A percentile compares a stretch with the other conserved stretches of the same genome.
Evolutionary conservation across 2,797 vertebrate species (phyloP).

Genomic region (Gymnocypris eckloni): DNA sequence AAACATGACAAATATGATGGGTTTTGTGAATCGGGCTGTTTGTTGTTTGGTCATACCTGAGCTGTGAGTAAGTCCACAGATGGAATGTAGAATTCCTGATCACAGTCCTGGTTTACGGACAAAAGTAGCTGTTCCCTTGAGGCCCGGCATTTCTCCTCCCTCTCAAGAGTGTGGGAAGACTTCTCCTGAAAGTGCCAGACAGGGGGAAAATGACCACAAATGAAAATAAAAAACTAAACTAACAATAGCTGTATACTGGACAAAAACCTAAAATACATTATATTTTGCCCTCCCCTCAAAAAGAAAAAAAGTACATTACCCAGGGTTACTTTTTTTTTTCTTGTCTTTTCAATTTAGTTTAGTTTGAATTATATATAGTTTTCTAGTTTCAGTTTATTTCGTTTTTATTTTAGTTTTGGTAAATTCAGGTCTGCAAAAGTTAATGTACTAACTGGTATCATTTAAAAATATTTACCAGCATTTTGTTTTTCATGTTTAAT

Average conservation of each 20-base stretch:
- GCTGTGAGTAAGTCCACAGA: constrained; percentile 97
- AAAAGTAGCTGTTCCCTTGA: constrained; percentile 73
- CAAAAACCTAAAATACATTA: not conserved
- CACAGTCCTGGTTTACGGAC: constrained; percentile 77
- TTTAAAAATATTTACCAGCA: not conserved
- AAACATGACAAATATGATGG: not conserved
- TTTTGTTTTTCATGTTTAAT: not conserved
- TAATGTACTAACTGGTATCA: not conserved
- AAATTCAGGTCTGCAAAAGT: not conserved
- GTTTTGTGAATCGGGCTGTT: not conserved
- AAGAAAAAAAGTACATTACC: not conserved
- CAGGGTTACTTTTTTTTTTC: too few species aligned
- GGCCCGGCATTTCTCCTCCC: constrained; percentile 69
- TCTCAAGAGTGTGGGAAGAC: constrained; percentile 66
- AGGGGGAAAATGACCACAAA: not conserved
- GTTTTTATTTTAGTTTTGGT: not conserved
- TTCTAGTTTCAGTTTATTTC: not conserved
- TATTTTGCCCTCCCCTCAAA: not conserved
- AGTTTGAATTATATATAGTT: not conserved
- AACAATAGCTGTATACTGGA: not conserved
- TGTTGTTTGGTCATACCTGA: constrained; percentile 79
- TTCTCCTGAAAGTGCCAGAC: constrained; percentile 70
- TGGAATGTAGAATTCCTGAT: constrained; percentile 89
- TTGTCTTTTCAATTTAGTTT: not conserved
- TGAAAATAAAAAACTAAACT: too few species aligned